Evolutionary conservation across 2,113 vertebrate species (phyloP).

Genomic region (Elgaria multicarinata): DNA sequence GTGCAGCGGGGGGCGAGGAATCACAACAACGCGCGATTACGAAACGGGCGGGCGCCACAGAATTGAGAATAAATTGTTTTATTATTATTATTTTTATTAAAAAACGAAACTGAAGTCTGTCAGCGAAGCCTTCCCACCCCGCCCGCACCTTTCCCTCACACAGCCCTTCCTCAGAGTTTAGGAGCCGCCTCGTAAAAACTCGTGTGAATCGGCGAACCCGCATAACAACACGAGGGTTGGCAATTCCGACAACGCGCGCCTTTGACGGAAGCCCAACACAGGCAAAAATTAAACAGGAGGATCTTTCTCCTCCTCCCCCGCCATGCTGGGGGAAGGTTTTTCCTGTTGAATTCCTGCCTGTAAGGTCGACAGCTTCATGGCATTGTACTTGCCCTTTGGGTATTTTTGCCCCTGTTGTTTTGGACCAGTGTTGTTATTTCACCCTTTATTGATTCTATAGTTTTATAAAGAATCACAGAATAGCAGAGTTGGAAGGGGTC

Average conservation of each 20-base stretch:
- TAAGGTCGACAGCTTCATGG: no score
- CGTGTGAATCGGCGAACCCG: no score
- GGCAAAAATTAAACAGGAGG: background rate
- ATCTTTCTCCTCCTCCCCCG: rapidly evolving
- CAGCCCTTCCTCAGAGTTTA: no score
- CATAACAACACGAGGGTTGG: background rate
- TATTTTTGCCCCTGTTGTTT: no score
- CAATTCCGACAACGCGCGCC: no score
- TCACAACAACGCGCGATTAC: background rate
- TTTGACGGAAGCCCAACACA: no score
- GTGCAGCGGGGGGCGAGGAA: background rate
- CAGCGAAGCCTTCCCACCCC: background rate
- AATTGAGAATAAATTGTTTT: no score
- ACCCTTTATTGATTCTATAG: background rate
- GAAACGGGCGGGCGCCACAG: background rate
- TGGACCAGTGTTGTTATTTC: background rate
- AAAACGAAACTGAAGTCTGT: background rate
- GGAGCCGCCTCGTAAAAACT: no score
- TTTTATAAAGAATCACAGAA: background rate
- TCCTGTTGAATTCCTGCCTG: background rate
- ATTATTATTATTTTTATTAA: no score
- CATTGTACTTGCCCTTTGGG: background rate
- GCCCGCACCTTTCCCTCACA: no score
- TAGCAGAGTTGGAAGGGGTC: no score
- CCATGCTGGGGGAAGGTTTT: background rate